Conservation (phyloP, 2,797 vertebrate species). For the Poecilia picta region DNA sequence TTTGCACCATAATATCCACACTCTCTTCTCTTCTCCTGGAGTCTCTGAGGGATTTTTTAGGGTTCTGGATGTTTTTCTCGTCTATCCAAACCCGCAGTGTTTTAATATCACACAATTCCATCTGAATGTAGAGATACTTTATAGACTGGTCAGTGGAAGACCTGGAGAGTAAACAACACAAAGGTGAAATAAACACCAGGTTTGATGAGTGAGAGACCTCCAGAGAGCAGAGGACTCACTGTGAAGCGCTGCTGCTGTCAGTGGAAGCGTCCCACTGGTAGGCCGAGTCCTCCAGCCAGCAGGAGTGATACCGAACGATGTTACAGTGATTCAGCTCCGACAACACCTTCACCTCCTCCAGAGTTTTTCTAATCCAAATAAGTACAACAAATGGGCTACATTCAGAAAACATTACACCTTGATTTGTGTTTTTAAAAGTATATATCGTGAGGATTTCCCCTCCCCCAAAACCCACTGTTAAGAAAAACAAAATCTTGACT, state of each 20-base stretch:
- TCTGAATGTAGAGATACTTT: conserved; percentile 87
- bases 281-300: conserved; percentile 68
- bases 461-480: neutral
- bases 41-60: conserved; percentile 32
- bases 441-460: rapidly evolving
- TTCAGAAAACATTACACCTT: neutral
- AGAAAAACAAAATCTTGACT: conserved; percentile 40
- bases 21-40: conserved; percentile 60
- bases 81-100: conserved; percentile 83
- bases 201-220: neutral
- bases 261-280: conserved; percentile 45
- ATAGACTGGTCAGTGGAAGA: rapidly evolving
- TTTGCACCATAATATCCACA: conserved; percentile 77
- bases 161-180: conserved; percentile 27
- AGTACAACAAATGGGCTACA: neutral
- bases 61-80: conserved; percentile 28
- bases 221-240: conserved; percentile 55
- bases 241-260: conserved; percentile 58
- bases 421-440: neutral
- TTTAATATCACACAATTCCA: conserved; percentile 87
- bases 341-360: conserved; percentile 68
- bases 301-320: conserved; percentile 77
- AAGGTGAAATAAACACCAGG: neutral
- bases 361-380: conserved; percentile 64
- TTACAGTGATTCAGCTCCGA: conserved; percentile 69